Evolutionary conservation across 2,113 vertebrate genomes (phyloP).

Genomic region (Muscicapa adusta): DNA sequence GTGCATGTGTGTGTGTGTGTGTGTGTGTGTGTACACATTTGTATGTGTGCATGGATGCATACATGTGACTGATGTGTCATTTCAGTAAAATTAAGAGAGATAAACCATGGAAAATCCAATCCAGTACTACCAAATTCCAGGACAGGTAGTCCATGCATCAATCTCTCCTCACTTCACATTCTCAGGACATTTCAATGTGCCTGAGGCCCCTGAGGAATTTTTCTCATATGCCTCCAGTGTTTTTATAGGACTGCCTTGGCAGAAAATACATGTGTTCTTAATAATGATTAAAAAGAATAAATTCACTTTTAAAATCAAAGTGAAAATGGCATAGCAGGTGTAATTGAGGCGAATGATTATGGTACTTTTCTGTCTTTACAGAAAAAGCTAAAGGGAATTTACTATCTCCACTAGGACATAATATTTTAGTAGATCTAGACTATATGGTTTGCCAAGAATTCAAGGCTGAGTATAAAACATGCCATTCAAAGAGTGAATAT

Average conservation of each 20-base stretch:
- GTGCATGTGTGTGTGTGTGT: too few relatives aligned
- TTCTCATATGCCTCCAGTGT: slow-evolving; percentile 52
- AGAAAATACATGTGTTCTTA: slow-evolving; percentile 52
- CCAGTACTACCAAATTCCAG: slow-evolving; percentile 53
- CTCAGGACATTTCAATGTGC: slow-evolving; percentile 42
- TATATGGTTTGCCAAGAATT: slow-evolving; percentile 1
- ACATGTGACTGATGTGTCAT: background rate
- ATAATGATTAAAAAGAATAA: slow-evolving; percentile 58
- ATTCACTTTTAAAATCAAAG: slow-evolving; percentile 52
- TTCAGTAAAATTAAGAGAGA: background rate
- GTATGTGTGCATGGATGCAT: background rate
- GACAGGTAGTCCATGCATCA: slow-evolving; percentile 52
- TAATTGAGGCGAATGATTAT: slow-evolving; percentile 34
- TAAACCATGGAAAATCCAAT: slow-evolving; percentile 43
- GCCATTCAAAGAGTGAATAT: background rate
- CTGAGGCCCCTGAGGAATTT: slow-evolving; percentile 50
- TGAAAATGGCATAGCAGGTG: slow-evolving; percentile 60
- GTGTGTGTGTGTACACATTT: fast-evolving
- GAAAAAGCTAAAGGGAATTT: slow-evolving; percentile 16
- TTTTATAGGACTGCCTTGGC: slow-evolving; percentile 38
- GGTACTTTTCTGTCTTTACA: slow-evolving; percentile 14
- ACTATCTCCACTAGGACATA: background rate
- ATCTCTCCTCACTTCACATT: slow-evolving; percentile 55
- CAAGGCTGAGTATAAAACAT: background rate
- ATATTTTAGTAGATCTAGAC: background rate